Percentiles rank a stretch among this genome's conserved stretches.
Evolutionary conservation across 2,888 invertebrate species (phyloP).

Genomic region (Folsomia manolachei): DNA sequence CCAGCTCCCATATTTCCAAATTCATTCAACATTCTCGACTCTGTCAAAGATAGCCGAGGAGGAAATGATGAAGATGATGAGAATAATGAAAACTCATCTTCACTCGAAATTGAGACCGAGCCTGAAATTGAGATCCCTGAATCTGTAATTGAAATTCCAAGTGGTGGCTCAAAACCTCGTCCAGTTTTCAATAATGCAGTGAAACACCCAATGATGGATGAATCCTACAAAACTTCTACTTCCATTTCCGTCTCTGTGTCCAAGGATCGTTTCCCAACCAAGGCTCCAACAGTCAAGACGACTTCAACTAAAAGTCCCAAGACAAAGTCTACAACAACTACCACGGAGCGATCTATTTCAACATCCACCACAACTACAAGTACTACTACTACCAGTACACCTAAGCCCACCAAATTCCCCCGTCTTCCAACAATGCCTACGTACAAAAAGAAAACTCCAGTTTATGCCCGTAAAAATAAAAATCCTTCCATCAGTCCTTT

Average conservation of each 20-base stretch:
- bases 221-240: slow-evolving; percentile 29
- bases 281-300: slow-evolving; percentile 16
- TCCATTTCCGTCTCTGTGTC: slow-evolving; percentile 40
- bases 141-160: background rate
- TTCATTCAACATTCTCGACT: slow-evolving; percentile 40
- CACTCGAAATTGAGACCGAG: background rate
- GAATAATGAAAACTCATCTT: background rate
- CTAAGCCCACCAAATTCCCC: slow-evolving; percentile 28
- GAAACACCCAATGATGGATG: background rate
- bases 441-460: slow-evolving; percentile 41
- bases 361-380: slow-evolving; percentile 11
- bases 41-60: slow-evolving; percentile 16
- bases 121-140: slow-evolving; percentile 5
- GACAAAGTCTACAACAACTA: slow-evolving; percentile 16
- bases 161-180: background rate
- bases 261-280: slow-evolving; percentile 9
- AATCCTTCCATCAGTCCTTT: slow-evolving; percentile 20
- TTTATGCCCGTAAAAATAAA: slow-evolving; percentile 35
- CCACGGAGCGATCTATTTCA: slow-evolving; percentile 7
- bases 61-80: slow-evolving; percentile 23
- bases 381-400: slow-evolving; percentile 18
- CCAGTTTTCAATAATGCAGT: slow-evolving; percentile 23
- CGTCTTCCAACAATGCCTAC: slow-evolving; percentile 45
- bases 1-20: slow-evolving; percentile 34
- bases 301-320: slow-evolving; percentile 21